A percentile compares a stretch with the other conserved stretches of the same genome.
These are phyloP conservation scores for Labeo catla DNA, from an alignment of 2,113 vertebrate genomes.

Conservation along the genomic window DNA sequence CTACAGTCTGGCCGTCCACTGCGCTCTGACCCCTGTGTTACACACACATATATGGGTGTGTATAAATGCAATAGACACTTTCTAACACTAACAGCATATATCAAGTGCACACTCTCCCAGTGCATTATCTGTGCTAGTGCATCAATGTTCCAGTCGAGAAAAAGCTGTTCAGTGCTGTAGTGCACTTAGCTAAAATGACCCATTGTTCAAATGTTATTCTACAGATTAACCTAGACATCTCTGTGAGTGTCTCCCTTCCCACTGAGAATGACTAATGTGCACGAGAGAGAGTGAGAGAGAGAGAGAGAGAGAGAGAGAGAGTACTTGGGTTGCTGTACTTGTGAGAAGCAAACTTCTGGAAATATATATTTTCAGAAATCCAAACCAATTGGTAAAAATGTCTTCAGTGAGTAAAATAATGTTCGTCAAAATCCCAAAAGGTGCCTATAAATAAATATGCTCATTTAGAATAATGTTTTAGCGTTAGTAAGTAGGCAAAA, in stretches of 20 bases:
- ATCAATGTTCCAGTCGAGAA: neutral
- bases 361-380: too few relatives aligned
- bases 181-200: conserved; percentile 32
- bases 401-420: too few relatives aligned
- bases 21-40: conserved; percentile 8
- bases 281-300: neutral
- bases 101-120: neutral
- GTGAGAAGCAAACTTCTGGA: neutral
- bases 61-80: neutral
- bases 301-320: neutral
- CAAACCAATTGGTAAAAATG: too few relatives aligned
- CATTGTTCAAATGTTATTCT: conserved; percentile 31
- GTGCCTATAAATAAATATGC: neutral
- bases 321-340: neutral
- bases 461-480: too few relatives aligned
- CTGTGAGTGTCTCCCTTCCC: conserved; percentile 5
- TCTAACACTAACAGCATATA: neutral
- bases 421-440: neutral
- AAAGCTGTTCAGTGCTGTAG: conserved; percentile 18
- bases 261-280: conserved; percentile 26
- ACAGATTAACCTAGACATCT: conserved; percentile 28
- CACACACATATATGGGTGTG: neutral
- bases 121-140: neutral
- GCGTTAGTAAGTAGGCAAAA: neutral
- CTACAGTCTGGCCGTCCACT: conserved; percentile 14